These are phyloP conservation scores for Phataginus tetradactyla DNA, from an alignment of 2,797 vertebrate genomes.

Conservation along the genomic window DNA sequence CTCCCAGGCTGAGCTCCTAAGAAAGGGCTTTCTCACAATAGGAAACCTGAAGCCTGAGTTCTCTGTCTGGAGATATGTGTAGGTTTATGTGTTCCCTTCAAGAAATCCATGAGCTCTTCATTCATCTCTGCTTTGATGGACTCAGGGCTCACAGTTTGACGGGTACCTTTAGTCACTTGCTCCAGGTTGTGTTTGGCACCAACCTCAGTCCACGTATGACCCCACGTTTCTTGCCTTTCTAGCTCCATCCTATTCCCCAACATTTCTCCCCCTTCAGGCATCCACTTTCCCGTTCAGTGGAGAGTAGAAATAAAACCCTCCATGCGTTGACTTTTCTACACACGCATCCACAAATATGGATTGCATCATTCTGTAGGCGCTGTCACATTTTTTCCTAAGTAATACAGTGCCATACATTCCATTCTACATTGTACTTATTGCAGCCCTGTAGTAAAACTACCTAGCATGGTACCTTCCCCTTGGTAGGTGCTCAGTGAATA, in stretches of 20 bases:
- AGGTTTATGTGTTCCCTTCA: background rate
- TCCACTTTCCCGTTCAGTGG: background rate
- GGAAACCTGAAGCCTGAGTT: background rate
- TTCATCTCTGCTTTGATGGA: background rate
- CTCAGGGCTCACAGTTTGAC: background rate
- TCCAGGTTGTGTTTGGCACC: background rate
- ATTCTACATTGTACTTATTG: background rate
- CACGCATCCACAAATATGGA: background rate
- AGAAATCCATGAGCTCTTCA: background rate
- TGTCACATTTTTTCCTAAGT: background rate
- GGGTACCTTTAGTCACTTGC: background rate
- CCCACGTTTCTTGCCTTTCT: background rate
- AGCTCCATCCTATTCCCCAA: background rate
- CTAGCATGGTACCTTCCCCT: background rate
- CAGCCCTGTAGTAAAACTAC: background rate
- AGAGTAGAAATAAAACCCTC: background rate
- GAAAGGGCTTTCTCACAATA: background rate
- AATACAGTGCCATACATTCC: rapidly evolving
- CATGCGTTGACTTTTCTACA: background rate
- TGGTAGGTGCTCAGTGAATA: background rate
- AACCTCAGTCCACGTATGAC: too few species aligned
- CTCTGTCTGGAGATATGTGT: background rate
- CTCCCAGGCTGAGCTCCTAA: background rate
- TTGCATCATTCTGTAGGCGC: background rate
- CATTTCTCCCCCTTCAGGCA: background rate